Percentiles rank a stretch among this genome's conserved stretches.
phyloP scores from a whole-genome alignment of 2,797 vertebrate genomes.

The Myripristis murdjan region DNA sequence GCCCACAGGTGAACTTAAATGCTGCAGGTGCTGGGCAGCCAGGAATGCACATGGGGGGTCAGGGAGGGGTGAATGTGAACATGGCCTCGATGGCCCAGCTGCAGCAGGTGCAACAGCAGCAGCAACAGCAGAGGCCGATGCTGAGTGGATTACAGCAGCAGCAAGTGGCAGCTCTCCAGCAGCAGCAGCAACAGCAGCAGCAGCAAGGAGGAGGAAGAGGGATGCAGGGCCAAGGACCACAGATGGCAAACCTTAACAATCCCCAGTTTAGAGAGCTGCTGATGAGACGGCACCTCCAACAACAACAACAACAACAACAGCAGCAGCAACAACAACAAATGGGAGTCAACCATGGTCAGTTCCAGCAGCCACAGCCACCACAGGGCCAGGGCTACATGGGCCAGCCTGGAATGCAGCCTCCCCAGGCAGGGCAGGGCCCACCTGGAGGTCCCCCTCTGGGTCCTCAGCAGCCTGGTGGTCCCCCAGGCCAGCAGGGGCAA shows the following conservation, averaged over 20 bases:
- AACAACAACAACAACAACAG: conserved; percentile 85
- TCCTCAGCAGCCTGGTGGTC: conserved; percentile 87
- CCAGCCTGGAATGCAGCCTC: conserved; percentile 88
- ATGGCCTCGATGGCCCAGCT: conserved; percentile 81
- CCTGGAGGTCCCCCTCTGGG: conserved; percentile 64
- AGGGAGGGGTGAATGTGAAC: conserved; percentile 82
- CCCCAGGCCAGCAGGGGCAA: conserved; percentile 87
- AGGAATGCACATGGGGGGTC: conserved; percentile 90
- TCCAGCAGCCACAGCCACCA: conserved; percentile 89
- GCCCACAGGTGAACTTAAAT: conserved; percentile 79
- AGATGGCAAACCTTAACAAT: conserved; percentile 90
- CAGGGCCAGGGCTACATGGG: conserved; percentile 89
- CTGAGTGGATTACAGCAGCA: conserved; percentile 69
- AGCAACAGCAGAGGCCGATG: conserved; percentile 66
- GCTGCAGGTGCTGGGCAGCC: conserved; percentile 78
- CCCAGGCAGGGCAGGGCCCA: conserved; percentile 80
- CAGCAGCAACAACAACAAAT: conserved; percentile 89
- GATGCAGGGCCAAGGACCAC: conserved; percentile 89
- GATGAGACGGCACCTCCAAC: conserved; percentile 89
- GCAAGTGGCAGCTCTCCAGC: conserved; percentile 73
- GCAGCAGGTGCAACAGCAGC: conserved; percentile 82
- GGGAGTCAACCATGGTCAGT: conserved; percentile 92
- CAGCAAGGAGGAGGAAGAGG: conserved; percentile 74
- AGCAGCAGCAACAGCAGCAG: conserved; percentile 79
- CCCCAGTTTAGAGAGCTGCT: conserved; percentile 94